phyloP scores from a whole-genome alignment of 2,797 vertebrate species.

The Xenopus petersii region DNA sequence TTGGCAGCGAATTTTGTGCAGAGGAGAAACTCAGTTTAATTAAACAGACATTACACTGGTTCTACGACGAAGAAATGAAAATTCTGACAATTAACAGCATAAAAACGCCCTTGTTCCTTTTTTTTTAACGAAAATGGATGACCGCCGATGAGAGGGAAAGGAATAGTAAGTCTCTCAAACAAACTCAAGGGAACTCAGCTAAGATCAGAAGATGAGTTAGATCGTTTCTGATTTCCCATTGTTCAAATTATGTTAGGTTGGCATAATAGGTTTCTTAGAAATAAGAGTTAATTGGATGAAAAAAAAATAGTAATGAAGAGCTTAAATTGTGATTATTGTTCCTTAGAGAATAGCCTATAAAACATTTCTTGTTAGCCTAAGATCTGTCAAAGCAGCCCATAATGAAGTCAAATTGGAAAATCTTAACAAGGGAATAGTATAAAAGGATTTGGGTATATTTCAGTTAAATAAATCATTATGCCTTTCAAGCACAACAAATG shows the following conservation, averaged over 20 bases:
- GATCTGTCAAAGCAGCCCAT: conserved; percentile 20
- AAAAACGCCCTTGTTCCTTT: conserved; percentile 10
- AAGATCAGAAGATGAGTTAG: conserved; percentile 25
- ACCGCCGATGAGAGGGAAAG: background rate
- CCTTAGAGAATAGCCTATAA: conserved; percentile 23
- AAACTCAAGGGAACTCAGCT: conserved; percentile 18
- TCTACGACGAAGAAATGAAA: conserved; percentile 25
- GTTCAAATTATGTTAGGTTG: conserved; percentile 32
- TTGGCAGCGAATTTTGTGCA: too few species aligned
- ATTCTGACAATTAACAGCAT: conserved; percentile 36
- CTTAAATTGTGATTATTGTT: conserved; percentile 33
- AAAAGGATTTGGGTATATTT: conserved; percentile 11
- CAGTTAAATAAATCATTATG: conserved; percentile 19
- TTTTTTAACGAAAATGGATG: conserved; percentile 15
- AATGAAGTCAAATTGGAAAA: conserved; percentile 44
- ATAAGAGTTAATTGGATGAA: conserved; percentile 43
- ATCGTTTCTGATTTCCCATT: conserved; percentile 20
- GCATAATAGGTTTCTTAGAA: conserved; percentile 16
- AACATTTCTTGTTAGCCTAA: conserved; percentile 12
- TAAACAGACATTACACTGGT: conserved; percentile 12
- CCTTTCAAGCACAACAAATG: conserved; percentile 6
- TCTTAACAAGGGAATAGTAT: conserved; percentile 15
- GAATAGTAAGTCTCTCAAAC: conserved; percentile 20
- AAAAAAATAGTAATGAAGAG: conserved; percentile 32
- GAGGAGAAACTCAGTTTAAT: conserved; percentile 2